Percentiles rank a stretch among this genome's conserved stretches.
These are phyloP conservation scores for Hymenopus coronatus DNA, from an alignment of 2,888 invertebrate species.

Conservation along the genomic window DNA sequence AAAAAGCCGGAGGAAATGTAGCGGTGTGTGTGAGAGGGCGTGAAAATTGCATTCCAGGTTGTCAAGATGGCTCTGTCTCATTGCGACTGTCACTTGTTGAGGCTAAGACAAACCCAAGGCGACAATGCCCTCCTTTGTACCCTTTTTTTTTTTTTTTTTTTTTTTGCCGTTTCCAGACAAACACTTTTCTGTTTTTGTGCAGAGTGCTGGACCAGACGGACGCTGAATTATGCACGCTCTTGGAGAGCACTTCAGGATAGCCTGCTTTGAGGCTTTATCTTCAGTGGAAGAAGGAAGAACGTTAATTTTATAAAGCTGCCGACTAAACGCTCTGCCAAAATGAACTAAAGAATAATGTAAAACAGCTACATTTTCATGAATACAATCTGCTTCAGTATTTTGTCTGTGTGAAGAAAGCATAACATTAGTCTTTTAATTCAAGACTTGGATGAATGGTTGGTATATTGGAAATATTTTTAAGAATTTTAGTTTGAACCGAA, in stretches of 20 bases:
- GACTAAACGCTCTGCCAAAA: too few species aligned
- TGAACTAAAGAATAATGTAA: too few species aligned
- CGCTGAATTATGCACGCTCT: background rate
- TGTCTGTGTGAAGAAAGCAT: too few species aligned
- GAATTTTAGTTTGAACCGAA: too few species aligned
- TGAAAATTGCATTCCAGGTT: constrained; percentile 12
- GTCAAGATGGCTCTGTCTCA: background rate
- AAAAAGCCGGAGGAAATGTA: background rate
- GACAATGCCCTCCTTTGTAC: background rate
- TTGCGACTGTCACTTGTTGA: constrained; percentile 15
- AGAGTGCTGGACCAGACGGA: background rate
- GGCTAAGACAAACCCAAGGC: background rate
- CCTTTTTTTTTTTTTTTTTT: too few species aligned
- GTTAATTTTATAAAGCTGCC: too few species aligned
- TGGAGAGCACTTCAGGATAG: background rate
- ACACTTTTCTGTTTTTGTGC: background rate
- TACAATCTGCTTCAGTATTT: too few species aligned
- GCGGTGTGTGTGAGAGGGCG: background rate
- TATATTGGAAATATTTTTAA: too few species aligned
- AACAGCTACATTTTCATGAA: too few species aligned
- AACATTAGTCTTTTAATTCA: too few species aligned
- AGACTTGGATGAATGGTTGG: too few species aligned
- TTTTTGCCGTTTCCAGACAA: background rate
- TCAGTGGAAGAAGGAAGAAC: background rate
- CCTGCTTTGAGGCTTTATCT: background rate